A percentile compares a stretch with the other conserved stretches of the same genome.
Conservation (phyloP, 2,888 invertebrate genomes). For the Ochropleura plecta region DNA sequence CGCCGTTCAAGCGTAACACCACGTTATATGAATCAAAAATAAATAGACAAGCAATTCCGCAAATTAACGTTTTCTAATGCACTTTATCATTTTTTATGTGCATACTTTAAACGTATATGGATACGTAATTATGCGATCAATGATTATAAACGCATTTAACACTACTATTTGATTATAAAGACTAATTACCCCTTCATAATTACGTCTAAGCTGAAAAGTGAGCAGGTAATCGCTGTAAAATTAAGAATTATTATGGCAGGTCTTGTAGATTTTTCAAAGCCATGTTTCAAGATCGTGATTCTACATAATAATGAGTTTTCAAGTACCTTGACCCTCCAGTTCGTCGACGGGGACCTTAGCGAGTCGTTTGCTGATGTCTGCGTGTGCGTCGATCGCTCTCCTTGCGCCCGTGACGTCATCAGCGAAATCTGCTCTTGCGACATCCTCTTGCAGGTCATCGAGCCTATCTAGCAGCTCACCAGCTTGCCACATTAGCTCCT, state of each 20-base stretch:
- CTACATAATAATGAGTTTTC: background rate
- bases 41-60: conserved; percentile 66
- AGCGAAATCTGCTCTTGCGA: conserved; percentile 98
- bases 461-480: conserved; percentile 97
- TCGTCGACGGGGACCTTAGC: conserved; percentile 98
- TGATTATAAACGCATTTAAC: conserved; percentile 53
- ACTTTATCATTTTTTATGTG: conserved; percentile 57
- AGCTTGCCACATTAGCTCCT: conserved; percentile 99
- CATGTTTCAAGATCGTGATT: background rate
- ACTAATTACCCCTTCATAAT: conserved; percentile 39
- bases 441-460: conserved; percentile 97
- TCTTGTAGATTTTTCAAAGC: background rate
- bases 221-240: conserved; percentile 30
- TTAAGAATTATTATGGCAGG: conserved; percentile 6
- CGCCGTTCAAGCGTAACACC: conserved; percentile 65
- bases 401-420: conserved; percentile 98
- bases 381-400: conserved; percentile 97
- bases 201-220: conserved; percentile 74
- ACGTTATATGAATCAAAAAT: conserved; percentile 67
- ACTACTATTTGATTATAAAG: conserved; percentile 40
- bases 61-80: conserved; percentile 70
- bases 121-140: conserved; percentile 49
- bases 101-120: conserved; percentile 46
- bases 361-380: conserved; percentile 98
- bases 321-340: conserved; percentile 96